These are phyloP conservation scores for Pangasius mekongensis DNA, from an alignment of 2,797 vertebrate genomes.

Conservation along the genomic window DNA sequence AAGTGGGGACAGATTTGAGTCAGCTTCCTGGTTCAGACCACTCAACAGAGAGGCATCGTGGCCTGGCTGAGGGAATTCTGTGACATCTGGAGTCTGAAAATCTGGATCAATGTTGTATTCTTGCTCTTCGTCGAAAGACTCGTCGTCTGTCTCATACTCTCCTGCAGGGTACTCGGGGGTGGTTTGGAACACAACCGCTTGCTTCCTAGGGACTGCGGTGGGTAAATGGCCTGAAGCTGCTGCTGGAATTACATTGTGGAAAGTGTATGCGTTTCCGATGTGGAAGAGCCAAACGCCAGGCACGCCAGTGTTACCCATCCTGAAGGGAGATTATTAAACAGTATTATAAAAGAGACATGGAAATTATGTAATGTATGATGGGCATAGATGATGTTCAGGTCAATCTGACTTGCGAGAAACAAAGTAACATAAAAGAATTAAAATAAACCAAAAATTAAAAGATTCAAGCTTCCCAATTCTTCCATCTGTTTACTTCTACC, in stretches of 20 bases:
- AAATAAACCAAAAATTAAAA: neutral
- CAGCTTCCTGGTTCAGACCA: conserved; percentile 29
- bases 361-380: neutral
- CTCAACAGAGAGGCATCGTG: conserved; percentile 42
- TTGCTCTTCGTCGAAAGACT: conserved; percentile 64
- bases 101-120: conserved; percentile 71
- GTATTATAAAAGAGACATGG: conserved; percentile 6
- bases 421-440: neutral
- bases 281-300: conserved; percentile 94
- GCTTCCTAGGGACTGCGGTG: conserved; percentile 54
- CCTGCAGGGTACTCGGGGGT: conserved; percentile 72
- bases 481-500: neutral
- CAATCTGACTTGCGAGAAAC: neutral
- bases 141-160: conserved; percentile 71
- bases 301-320: conserved; percentile 84
- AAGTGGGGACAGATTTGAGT: conserved; percentile 19
- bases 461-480: neutral
- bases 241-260: conserved; percentile 83
- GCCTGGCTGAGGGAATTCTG: conserved; percentile 54
- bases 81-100: conserved; percentile 61
- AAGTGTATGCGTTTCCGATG: conserved; percentile 76
- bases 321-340: conserved; percentile 62
- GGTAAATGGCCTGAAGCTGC: conserved; percentile 53
- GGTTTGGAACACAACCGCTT: conserved; percentile 60
- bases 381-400: neutral